Evolutionary conservation across 2,888 invertebrate species (phyloP), one percentile per base, ranked within the genome.

Genomic region (Papilio gigon): DNA sequence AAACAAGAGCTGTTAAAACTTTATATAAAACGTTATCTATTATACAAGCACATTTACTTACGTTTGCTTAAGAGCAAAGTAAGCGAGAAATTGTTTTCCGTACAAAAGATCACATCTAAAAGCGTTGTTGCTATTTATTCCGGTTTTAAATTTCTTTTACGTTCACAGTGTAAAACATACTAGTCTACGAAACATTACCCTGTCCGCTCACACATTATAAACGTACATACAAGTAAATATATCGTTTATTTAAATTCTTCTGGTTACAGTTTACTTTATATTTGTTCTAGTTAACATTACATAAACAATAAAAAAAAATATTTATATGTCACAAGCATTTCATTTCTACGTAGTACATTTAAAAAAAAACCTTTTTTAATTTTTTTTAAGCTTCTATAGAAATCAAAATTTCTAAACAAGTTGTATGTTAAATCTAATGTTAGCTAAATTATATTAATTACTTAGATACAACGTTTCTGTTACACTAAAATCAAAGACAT

Each of bases 51-150:
- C 85, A 86, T 85, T 85, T 84, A 82, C 81, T 78, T 77, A 84
- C 79, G 80, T 81, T 80, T 81, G 79, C 82, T 84, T 85, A 78
- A 86, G 82, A 76, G 85, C 87, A 87, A 89, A 87, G 85, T 87
- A 84, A 85, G 84, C 87, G 87, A 83, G 85, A 89, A 88, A 89
- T 88, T 86, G 88, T 84, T 84, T 86, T 81, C 84, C 80, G 82
- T 85, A 83, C 81, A 84, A 82, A 85, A 80, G 77, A 78, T 82
- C 76, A 67, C 75, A 78, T 71, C 72, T 76, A 68, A 66, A 27
- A 64, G 70, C 67, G 65, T 62, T 71, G 50, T 67, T 65, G 47
- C 50, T 68, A 30, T 60, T 69, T 62, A 66, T 68, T 66, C 60
- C 60, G 66, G 61, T 67, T 71, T 70, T 68, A 70, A 65, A 50